Evolutionary conservation across 2,113 vertebrate genomes (phyloP).

Genomic region (Eurypyga helias): DNA sequence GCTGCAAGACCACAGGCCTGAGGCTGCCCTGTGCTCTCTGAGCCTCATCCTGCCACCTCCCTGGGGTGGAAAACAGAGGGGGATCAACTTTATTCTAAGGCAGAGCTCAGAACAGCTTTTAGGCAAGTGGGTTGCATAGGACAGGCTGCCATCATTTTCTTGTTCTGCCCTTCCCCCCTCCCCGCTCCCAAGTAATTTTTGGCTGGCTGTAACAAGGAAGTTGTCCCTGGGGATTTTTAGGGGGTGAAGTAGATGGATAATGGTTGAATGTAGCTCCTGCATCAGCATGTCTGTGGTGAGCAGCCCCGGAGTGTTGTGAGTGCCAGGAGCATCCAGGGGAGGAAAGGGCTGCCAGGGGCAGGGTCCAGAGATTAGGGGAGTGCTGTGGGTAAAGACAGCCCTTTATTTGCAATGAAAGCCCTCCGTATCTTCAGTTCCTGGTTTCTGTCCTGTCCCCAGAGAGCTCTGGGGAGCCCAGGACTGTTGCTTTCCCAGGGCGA

Average conservation of each 20-base stretch:
- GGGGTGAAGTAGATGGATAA: not conserved
- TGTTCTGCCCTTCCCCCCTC: not conserved
- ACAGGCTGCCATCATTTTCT: not conserved
- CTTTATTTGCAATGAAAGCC: not conserved
- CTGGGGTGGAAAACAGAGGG: not conserved
- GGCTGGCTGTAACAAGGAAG: not conserved
- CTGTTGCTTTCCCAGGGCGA: not conserved
- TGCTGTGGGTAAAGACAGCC: not conserved
- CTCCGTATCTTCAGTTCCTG: not conserved
- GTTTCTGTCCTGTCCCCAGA: not conserved
- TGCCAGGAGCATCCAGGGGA: not conserved
- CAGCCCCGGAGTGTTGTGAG: not conserved
- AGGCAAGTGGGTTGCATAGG: not conserved
- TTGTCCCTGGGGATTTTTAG: not conserved
- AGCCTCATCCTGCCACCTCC: not conserved
- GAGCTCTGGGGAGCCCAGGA: not conserved
- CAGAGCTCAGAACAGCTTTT: not conserved
- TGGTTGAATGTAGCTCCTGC: not conserved
- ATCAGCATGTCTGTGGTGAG: not conserved
- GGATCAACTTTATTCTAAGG: not conserved
- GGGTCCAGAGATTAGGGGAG: not conserved
- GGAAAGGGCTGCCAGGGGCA: not conserved
- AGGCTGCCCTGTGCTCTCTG: not conserved
- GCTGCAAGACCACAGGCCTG: not conserved
- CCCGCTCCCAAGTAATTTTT: not conserved